Conservation (phyloP, 1,140 invertebrate genomes). For the Tenebrio molitor region DNA sequence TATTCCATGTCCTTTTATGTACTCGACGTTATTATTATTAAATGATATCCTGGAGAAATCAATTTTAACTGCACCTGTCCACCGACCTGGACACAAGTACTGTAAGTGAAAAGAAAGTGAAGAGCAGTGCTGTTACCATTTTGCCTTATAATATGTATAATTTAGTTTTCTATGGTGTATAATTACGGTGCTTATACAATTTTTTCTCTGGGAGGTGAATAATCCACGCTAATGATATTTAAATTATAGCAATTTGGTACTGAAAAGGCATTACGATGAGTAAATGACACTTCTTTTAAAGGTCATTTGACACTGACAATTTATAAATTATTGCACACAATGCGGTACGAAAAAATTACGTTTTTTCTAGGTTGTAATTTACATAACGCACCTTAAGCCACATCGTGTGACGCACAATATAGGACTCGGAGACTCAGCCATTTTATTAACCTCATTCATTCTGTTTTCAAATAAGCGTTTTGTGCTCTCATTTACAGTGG, state of each 20-base stretch:
- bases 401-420: too few relatives aligned
- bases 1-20: neutral
- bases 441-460: too few relatives aligned
- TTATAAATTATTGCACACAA: neutral
- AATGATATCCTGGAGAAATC: neutral
- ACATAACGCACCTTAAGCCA: too few relatives aligned
- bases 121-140: neutral
- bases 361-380: too few relatives aligned
- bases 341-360: too few relatives aligned
- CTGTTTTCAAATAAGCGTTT: too few relatives aligned
- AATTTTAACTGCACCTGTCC: neutral
- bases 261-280: too few relatives aligned
- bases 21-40: neutral
- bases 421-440: too few relatives aligned
- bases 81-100: neutral
- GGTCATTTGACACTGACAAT: neutral
- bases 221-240: conserved; percentile 17
- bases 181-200: conserved; percentile 2
- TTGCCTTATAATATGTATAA: conserved; percentile 14
- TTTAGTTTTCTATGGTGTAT: neutral
- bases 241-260: conserved; percentile 29
- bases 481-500: too few relatives aligned
- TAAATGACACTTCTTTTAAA: too few relatives aligned
- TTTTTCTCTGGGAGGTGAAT: conserved; percentile 10
- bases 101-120: conserved; percentile 11